Evolutionary conservation across 2,113 vertebrate genomes (phyloP).

Genomic region (Takifugu flavidus): DNA sequence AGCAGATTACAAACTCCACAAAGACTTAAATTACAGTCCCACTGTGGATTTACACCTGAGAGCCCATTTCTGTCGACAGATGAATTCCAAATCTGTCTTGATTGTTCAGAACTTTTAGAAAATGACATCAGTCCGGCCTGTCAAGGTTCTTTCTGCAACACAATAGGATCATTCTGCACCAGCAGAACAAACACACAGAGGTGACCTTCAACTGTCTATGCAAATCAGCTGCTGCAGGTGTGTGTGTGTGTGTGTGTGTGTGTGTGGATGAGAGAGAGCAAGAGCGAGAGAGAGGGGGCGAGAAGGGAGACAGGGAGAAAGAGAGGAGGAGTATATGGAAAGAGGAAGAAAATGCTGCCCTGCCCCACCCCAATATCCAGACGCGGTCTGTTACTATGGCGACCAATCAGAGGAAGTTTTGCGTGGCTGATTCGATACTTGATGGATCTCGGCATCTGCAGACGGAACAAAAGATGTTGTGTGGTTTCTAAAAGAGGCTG

Average conservation of each 20-base stretch:
- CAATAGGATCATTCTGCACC: background rate
- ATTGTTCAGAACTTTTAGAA: too few relatives aligned
- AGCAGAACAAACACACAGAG: background rate
- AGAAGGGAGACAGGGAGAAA: background rate
- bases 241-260: slow-evolving; percentile 7
- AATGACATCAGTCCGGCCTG: background rate
- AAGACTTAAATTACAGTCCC: background rate
- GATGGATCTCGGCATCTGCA: too few relatives aligned
- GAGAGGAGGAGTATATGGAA: background rate
- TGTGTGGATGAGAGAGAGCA: background rate
- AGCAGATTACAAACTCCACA: background rate
- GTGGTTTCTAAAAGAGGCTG: too few relatives aligned
- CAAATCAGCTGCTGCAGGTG: background rate
- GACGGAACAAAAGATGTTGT: too few relatives aligned
- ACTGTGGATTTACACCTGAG: too few relatives aligned
- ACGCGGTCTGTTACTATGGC: slow-evolving; percentile 41
- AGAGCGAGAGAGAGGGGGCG: background rate
- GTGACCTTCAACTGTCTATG: slow-evolving; percentile 11
- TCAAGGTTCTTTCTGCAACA: background rate
- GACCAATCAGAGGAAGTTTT: slow-evolving; percentile 3
- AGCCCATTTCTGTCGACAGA: too few relatives aligned
- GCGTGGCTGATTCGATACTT: too few relatives aligned
- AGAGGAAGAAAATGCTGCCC: background rate
- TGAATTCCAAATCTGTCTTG: too few relatives aligned
- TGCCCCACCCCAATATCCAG: slow-evolving; percentile 1